Base-by-base conservation (phyloP, 2,797 vertebrate species). In the Lophotriccus pileatus region DNA sequence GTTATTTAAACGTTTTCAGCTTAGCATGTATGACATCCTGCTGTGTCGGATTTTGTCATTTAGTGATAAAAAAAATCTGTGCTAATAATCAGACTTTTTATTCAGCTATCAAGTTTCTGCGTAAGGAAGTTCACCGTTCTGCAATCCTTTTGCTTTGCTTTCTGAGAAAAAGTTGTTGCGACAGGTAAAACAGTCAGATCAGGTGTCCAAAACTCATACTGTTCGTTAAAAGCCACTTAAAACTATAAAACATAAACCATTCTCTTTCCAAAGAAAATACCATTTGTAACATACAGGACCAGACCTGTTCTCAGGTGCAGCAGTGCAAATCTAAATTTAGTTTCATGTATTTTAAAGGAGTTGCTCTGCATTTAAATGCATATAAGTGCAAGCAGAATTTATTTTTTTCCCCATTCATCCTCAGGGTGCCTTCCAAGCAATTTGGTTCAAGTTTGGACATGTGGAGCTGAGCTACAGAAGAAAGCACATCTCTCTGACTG, bases 251-350 rank as follows among this genome's bases (percentile, higher is more conserved):
- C 43, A 84, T 53, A 92, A 94, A 74, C 53, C 39, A 55, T 62
- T 76, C 49, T 82, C 46, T 87, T 91, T 91, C 87, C 85, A 95
- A 96, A 91, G 63, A 94, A 96, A 97, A 96, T 88, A 94, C 89
- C 74, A 91, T 94, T 94, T 95, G 56, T 22, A 93, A 77, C 15
- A 14, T 80, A 75, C 91, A 96, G 89, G 91, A 96, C 80, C 80
- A 94, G 95, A 95, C 95, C 77, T 96, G 94, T 46, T 95, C 80
- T 89, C 85, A 84, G 86, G 88, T 95, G 91, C 87, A 94, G 91
- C 55, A 93, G 85, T 84, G 87, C 80, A 97, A 91, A 94, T 97
- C 95, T 96, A 94, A 90, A 96, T 94, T 96, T 96, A 95, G 91
- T 86, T 96, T 91, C 67, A 82, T 30, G 64, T 91, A 84, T 95